These are phyloP conservation scores for Cydia strobilella DNA, from an alignment of 1,140 invertebrate genomes.

Conservation along the genomic window DNA sequence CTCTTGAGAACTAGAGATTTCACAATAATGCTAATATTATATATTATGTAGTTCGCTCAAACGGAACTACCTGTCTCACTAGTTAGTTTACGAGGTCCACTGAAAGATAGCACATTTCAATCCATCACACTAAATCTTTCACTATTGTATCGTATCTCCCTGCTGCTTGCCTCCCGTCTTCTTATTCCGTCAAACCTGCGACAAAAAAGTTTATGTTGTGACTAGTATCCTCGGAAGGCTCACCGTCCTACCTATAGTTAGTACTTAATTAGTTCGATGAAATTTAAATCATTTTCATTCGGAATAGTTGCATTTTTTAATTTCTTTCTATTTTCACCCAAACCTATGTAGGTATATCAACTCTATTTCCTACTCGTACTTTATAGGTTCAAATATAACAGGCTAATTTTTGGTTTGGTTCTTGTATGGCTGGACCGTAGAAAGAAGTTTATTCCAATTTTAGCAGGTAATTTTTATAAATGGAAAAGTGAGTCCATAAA, in stretches of 20 bases:
- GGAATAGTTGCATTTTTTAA: too few relatives aligned
- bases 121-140: neutral
- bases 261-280: too few relatives aligned
- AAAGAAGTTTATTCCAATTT: too few relatives aligned
- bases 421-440: too few relatives aligned
- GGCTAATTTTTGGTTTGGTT: too few relatives aligned
- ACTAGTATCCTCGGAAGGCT: neutral
- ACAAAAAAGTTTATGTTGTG: conserved; percentile 48
- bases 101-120: conserved; percentile 22
- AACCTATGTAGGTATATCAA: too few relatives aligned
- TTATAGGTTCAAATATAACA: too few relatives aligned
- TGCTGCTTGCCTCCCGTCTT: conserved; percentile 55
- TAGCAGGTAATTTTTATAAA: too few relatives aligned
- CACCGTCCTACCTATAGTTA: neutral
- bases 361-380: too few relatives aligned
- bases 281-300: too few relatives aligned
- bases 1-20: conserved; percentile 37
- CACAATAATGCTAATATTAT: conserved; percentile 35
- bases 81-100: conserved; percentile 8
- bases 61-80: conserved; percentile 18
- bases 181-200: conserved; percentile 57
- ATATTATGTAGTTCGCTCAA: conserved; percentile 26
- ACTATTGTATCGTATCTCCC: conserved; percentile 36
- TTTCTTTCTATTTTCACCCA: too few relatives aligned
- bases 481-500: too few relatives aligned